Evolutionary conservation across 1,140 invertebrate genomes (phyloP).

Genomic region (Ceratina calcarata): DNA sequence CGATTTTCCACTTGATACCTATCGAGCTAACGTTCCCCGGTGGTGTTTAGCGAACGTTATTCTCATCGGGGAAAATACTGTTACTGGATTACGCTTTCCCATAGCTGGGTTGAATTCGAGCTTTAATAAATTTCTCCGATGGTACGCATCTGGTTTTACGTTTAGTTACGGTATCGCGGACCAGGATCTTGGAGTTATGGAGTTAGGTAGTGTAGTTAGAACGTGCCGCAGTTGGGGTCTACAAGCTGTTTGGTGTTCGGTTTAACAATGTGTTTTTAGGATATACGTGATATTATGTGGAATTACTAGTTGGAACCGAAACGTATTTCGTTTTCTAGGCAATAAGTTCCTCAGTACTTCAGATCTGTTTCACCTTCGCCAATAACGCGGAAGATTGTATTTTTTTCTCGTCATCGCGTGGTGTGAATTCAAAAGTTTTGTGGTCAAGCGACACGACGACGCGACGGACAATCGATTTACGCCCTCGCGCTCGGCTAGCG

Average conservation of each 20-base stretch:
- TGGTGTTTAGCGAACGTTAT: neutral
- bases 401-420: neutral
- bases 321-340: neutral
- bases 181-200: neutral
- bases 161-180: neutral
- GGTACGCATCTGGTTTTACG: neutral
- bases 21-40: neutral
- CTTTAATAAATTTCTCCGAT: slow-evolving; percentile 15
- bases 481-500: neutral
- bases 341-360: neutral
- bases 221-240: neutral
- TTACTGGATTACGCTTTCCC: neutral
- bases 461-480: slow-evolving; percentile 26
- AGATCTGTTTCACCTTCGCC: too few species aligned
- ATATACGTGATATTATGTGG: neutral
- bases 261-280: neutral
- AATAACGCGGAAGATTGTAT: neutral
- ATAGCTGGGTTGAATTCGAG: neutral
- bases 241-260: neutral
- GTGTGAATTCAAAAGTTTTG: slow-evolving; percentile 1
- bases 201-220: neutral
- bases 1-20: neutral
- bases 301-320: neutral
- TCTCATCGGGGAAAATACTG: neutral
- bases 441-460: slow-evolving; percentile 2